These are phyloP conservation scores for Ammodytes marinus DNA, from an alignment of 2,113 vertebrate species.

Conservation along the genomic window DNA sequence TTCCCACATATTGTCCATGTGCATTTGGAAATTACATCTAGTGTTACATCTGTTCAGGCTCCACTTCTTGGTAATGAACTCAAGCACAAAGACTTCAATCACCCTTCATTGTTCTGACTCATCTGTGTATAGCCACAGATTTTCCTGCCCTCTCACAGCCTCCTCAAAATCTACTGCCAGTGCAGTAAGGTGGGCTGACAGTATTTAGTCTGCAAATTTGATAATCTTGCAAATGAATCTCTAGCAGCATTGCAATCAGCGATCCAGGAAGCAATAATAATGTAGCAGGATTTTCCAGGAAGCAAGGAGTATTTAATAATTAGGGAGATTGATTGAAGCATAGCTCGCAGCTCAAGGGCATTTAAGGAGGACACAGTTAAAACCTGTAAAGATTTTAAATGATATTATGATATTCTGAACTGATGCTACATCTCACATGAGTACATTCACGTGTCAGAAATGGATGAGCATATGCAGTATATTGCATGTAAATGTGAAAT, in stretches of 20 bases:
- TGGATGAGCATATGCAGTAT: background rate
- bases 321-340: constrained; percentile 35
- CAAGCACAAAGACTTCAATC: constrained; percentile 29
- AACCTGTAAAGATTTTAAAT: constrained; percentile 57
- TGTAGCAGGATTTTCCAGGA: constrained; percentile 42
- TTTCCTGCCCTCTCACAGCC: constrained; percentile 50
- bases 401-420: background rate
- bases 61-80: constrained; percentile 39
- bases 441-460: background rate
- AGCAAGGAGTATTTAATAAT: constrained; percentile 55
- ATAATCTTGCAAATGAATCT: constrained; percentile 52
- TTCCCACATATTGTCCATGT: background rate
- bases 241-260: constrained; percentile 35
- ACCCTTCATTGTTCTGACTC: constrained; percentile 58
- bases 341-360: constrained; percentile 27
- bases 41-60: background rate
- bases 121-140: constrained; percentile 41
- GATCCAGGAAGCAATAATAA: constrained; percentile 42
- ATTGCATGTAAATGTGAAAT: constrained; percentile 16
- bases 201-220: constrained; percentile 56
- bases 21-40: background rate
- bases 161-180: constrained; percentile 51
- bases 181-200: constrained; percentile 56
- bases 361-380: constrained; percentile 44
- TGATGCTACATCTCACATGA: background rate